Percentiles rank a stretch among this genome's conserved stretches.
These are phyloP conservation scores for Caenorhabditis japonica DNA, from an alignment of 2,888 invertebrate genomes.

Conservation along the genomic window DNA sequence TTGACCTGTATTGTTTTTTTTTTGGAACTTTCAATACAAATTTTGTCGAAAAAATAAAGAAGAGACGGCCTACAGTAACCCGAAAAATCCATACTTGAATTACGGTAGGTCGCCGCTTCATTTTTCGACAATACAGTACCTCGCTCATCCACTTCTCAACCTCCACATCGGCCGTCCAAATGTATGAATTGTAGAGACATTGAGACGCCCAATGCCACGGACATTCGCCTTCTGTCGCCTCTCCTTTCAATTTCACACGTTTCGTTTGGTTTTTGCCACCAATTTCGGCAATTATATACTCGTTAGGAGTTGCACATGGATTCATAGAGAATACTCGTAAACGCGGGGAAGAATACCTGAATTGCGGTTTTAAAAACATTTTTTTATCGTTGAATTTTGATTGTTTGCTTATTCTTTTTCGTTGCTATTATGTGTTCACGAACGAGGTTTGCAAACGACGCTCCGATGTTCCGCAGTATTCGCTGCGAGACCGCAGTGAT, in stretches of 20 bases:
- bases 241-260: conserved; percentile 20
- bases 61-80: no score
- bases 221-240: conserved; percentile 53
- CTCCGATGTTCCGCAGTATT: no score
- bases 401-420: not conserved
- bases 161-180: conserved; percentile 29
- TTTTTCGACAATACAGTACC: not conserved
- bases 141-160: not conserved
- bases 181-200: conserved; percentile 51
- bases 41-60: no score
- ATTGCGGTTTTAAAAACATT: no score
- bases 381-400: not conserved
- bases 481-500: no score
- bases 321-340: conserved; percentile 47
- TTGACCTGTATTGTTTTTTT: conserved; percentile 16
- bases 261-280: conserved; percentile 3
- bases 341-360: conserved; percentile 17
- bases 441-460: no score
- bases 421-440: no score
- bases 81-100: no score
- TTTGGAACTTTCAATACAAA: not conserved
- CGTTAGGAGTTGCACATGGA: conserved; percentile 30
- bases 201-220: conserved; percentile 60
- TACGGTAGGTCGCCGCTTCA: no score
- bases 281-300: conserved; percentile 15